Conservation (phyloP, 92 coral and sea anemone genomes). For the Phymanthus crucifer region DNA sequence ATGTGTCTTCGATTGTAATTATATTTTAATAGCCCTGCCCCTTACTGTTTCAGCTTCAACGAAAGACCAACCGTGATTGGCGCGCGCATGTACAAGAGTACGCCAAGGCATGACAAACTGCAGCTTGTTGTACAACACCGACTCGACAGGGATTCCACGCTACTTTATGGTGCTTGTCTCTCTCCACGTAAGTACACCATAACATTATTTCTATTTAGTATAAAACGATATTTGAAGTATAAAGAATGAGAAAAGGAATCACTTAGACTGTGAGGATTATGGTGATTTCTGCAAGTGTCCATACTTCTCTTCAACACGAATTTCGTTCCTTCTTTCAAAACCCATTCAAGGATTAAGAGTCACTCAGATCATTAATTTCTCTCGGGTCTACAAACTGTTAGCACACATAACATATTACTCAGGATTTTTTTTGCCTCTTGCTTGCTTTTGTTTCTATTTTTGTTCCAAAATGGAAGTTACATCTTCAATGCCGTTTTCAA, state of each 20-base stretch:
- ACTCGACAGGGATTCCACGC: not conserved
- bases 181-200: not conserved
- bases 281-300: not conserved
- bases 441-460: no score
- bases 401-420: no score
- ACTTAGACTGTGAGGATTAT: constrained; percentile 1
- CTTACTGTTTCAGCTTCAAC: not conserved
- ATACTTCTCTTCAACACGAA: not conserved
- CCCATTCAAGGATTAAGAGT: no score
- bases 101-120: not conserved
- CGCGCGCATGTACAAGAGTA: not conserved
- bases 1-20: not conserved
- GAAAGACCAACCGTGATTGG: not conserved
- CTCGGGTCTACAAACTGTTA: no score
- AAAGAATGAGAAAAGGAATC: not conserved
- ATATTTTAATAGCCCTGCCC: not conserved
- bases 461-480: no score
- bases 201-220: not conserved
- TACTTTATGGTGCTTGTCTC: not conserved
- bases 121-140: not conserved
- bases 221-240: not conserved
- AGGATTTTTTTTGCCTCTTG: no score
- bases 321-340: not conserved
- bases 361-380: no score
- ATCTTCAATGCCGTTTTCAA: no score